phyloP scores from a whole-genome alignment of 1,140 invertebrate species.

The Carcinoscorpius rotundicauda region DNA sequence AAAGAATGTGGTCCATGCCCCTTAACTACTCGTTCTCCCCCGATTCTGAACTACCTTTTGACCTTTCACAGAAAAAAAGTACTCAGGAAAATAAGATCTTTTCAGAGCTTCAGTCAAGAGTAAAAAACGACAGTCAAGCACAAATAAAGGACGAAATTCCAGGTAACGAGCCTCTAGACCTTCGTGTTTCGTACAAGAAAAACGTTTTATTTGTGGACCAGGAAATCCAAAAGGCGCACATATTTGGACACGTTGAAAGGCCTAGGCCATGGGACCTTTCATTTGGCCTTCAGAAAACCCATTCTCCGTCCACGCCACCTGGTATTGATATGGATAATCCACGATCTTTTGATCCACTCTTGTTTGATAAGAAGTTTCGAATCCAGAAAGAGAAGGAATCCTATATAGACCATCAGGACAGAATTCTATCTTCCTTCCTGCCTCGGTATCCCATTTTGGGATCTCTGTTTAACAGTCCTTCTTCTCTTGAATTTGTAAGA shows the following conservation, averaged over 20 bases:
- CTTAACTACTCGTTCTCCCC: constrained; percentile 6
- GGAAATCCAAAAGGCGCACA: constrained; percentile 6
- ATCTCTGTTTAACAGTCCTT: constrained; percentile 10
- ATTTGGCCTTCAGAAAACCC: background rate
- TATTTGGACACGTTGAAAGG: constrained; percentile 1
- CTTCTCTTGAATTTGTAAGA: constrained; percentile 16
- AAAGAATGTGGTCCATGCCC: constrained; percentile 3
- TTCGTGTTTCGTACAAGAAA: constrained; percentile 29
- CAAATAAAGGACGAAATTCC: constrained; percentile 11
- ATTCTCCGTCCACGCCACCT: too few relatives aligned
- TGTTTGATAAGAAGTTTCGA: constrained; percentile 25
- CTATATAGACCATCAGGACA: constrained; percentile 14
- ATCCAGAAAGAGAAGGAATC: constrained; percentile 17
- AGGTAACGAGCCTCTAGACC: constrained; percentile 50
- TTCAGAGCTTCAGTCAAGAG: background rate
- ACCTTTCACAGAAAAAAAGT: constrained; percentile 13
- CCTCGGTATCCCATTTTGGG: constrained; percentile 17
- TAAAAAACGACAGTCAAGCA: too few relatives aligned
- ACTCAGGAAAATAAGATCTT: constrained; percentile 17
- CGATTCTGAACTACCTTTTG: constrained; percentile 18
- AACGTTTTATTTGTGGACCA: constrained; percentile 5
- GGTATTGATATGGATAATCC: constrained; percentile 49
- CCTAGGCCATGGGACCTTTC: too few relatives aligned
- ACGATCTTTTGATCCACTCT: constrained; percentile 23
- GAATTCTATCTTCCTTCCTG: constrained; percentile 13